Base-by-base conservation (phyloP, 64 coral and sea anemone genomes). In the Trachythela sp. region DNA sequence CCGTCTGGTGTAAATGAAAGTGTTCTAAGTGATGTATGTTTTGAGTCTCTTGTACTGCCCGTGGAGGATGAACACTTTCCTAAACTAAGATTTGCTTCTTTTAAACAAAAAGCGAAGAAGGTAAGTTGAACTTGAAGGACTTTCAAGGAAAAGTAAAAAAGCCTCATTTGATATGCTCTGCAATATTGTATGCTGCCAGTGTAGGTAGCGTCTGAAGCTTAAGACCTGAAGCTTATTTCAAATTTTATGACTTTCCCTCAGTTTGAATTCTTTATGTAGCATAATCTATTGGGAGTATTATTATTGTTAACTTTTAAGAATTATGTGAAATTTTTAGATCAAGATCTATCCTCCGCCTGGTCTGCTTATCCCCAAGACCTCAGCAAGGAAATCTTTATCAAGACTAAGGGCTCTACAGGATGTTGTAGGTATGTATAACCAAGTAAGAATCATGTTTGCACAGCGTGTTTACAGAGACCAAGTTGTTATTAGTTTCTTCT, bases 321-420 rank as follows among this genome's bases (percentile, higher is more conserved):
- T 18, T 85, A 34, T 87, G 40, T 76, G 40, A 15, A 6, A 22
- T 24, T 75, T 87, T 83, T 48, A 67, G 70, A 70, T 93, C 38
- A 85, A 70, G 18, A 80, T 90, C 7, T 90, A 91, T 40, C 93
- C 95, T 40, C 88, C 95, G 35, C 35, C 77, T 84, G 86, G 91
- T 24, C 20, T 99, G 1, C 89, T 99, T 56, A 84, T 99, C 26
- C 91, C 93, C 26, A 85, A 92, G 36, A 91, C 91, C 39, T 87
- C 88, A 17, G 86, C 96, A 68, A 93, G 96, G 50, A 94, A 90
- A n/a, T 59, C 86, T 17, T 60, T 99, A 6, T 86, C 96, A 36
- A 99, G 86, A 71, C 84, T 99, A 27, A 72, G 96, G 87, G 96
- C 93, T n/a, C 72, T 99, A 40, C 96, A 99, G 39, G 96, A 99